Base-by-base conservation (phyloP, 1,140 invertebrate genomes). In the Pachypsylla venusta region DNA sequence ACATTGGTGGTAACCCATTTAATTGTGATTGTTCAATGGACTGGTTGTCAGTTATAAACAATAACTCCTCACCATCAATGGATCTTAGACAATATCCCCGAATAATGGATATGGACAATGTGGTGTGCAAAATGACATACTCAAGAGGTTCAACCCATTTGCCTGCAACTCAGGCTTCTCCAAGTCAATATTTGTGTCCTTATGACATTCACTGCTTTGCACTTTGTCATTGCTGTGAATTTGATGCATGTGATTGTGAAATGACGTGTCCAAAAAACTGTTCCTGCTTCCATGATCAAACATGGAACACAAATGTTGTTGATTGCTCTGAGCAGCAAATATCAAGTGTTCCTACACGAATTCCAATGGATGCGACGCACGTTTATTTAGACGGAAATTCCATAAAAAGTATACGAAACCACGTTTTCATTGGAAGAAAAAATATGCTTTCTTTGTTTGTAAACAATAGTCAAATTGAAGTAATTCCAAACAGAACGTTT, bases 131-230 rank as follows among this genome's bases (percentile, higher is more conserved):
- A 63, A 82, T 89, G 73, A 84, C 85, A 5, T 84, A 88, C 60
- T 83, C 83, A 2, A 75, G 83, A 19, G 78, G 78, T 30, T 77
- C 75, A 64, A 74, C 81, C 19, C 81, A 85, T 60, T 76, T 87
- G 67, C 78, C 85, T 1, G 82, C 79, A 20, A 74, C 76, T 1
- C 70, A 81, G 53, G 74, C 77, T 0, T 74, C 77, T 0, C 76
- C 85, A 1, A 81, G 85, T 65, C 84, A 93, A 66, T 94, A 93
- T 72, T 76, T 95, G 63, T 95, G 91, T 70, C 81, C 81, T 57
- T 95, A 95, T 73, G 84, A 88, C 65, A 87, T 87, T 28, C 91
- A 94, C 72, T 94, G 91, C 74, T 93, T 93, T 71, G 84, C 90
- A 16, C 73, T 93, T 53, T 95, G 91, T 68, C 88, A 91, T 66